These are phyloP conservation scores for Terebella lapidaria DNA, from an alignment of 2,888 invertebrate genomes.

Conservation along the genomic window DNA sequence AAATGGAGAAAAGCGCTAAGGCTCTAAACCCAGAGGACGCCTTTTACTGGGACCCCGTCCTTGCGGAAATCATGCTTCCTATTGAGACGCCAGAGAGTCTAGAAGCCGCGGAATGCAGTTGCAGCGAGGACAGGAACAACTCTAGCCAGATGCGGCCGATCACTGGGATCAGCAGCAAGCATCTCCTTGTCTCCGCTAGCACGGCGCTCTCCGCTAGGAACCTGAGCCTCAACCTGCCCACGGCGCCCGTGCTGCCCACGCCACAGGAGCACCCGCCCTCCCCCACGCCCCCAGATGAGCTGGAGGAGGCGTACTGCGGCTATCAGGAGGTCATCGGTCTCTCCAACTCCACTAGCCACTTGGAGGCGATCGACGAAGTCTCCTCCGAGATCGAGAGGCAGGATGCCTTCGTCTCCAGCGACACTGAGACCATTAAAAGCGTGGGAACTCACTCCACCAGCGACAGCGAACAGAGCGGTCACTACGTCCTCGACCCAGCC, in stretches of 20 bases:
- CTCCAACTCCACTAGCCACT: background rate
- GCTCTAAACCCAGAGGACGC: constrained; percentile 26
- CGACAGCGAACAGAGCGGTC: too few species aligned
- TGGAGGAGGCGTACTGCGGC: too few species aligned
- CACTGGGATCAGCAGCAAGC: background rate
- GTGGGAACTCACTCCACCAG: background rate
- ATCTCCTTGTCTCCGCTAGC: background rate
- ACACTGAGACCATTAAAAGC: background rate
- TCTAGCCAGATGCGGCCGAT: constrained; percentile 12
- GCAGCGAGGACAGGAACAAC: constrained; percentile 3
- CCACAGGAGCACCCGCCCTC: background rate
- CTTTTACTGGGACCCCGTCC: constrained; percentile 28
- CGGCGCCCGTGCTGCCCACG: background rate
- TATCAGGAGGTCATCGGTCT: background rate
- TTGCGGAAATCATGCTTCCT: constrained; percentile 11
- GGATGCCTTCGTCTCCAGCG: background rate
- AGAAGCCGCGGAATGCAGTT: background rate
- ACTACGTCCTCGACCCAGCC: background rate
- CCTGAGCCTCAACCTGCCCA: background rate
- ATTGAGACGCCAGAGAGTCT: background rate
- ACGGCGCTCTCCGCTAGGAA: background rate
- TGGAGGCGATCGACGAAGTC: background rate
- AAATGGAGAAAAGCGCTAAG: background rate
- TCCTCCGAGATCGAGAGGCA: background rate
- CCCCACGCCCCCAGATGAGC: background rate